Conservation (phyloP, 2,797 vertebrate species). For the Oreonectes daqikongensis region DNA sequence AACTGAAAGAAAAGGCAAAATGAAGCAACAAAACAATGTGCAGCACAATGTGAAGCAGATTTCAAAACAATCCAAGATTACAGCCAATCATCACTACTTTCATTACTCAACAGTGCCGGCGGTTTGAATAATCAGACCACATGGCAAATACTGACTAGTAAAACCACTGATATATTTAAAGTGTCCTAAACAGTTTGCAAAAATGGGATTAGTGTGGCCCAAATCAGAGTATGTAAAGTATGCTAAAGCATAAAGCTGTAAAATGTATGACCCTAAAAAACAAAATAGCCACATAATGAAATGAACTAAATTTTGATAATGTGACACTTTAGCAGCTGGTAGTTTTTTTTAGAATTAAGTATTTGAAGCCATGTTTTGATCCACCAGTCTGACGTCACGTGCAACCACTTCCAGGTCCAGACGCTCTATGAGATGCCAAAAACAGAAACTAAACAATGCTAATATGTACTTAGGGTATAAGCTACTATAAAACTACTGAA, state of each 20-base stretch:
- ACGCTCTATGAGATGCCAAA: no score
- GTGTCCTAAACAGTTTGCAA: background rate
- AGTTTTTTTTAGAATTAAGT: no score
- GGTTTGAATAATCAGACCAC: slow-evolving; percentile 7
- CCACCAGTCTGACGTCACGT: no score
- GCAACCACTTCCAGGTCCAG: no score
- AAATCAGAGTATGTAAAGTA: background rate
- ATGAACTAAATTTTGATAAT: background rate
- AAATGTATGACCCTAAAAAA: background rate
- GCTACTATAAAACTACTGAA: no score
- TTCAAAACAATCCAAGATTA: slow-evolving; percentile 4
- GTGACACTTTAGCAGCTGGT: slow-evolving; percentile 59
- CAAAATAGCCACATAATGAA: no score
- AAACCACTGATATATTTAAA: background rate
- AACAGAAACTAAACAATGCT: no score
- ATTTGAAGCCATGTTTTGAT: no score
- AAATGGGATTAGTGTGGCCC: background rate
- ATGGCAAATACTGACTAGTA: background rate
- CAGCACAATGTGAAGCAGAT: slow-evolving; percentile 20
- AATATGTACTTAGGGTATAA: no score
- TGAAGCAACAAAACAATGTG: slow-evolving; percentile 3
- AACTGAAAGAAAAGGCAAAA: slow-evolving; percentile 3
- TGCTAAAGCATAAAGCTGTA: background rate
- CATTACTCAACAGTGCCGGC: slow-evolving; percentile 47
- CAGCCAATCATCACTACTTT: slow-evolving; percentile 71